These are phyloP conservation scores for Coregonus suidteri DNA, from an alignment of 2,797 vertebrate genomes.

Conservation along the genomic window DNA sequence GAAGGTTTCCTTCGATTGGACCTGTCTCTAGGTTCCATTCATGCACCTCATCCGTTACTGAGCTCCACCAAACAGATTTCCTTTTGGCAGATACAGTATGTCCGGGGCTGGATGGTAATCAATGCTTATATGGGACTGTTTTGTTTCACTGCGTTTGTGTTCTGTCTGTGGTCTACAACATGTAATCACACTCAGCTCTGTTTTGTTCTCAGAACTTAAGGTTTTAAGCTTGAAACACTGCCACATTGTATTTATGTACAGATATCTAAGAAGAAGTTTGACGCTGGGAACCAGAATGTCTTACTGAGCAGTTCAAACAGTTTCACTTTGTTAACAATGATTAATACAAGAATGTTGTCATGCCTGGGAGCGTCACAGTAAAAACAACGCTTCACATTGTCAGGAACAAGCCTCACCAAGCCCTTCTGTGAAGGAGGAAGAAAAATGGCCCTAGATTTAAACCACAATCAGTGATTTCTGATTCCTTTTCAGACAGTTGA, in stretches of 20 bases:
- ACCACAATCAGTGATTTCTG: constrained; percentile 42
- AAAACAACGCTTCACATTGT: constrained; percentile 10
- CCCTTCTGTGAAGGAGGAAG: constrained; percentile 30
- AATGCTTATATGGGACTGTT: constrained; percentile 27
- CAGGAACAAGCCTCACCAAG: constrained; percentile 44
- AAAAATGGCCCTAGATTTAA: constrained; percentile 44
- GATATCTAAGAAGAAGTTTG: neutral
- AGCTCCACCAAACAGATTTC: constrained; percentile 10
- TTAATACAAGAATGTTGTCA: neutral
- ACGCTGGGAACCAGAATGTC: too few species aligned
- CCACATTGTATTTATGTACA: constrained; percentile 37
- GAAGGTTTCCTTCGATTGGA: constrained; percentile 26
- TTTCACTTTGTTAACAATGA: neutral
- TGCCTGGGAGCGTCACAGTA: neutral
- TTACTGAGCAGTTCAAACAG: too few species aligned
- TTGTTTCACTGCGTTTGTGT: constrained; percentile 31
- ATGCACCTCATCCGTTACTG: constrained; percentile 9
- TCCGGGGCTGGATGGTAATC: neutral
- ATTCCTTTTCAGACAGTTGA: constrained; percentile 25
- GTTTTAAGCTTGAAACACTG: constrained; percentile 14
- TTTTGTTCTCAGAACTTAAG: constrained; percentile 1
- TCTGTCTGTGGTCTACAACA: constrained; percentile 5
- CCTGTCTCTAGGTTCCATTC: constrained; percentile 7
- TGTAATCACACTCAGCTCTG: constrained; percentile 5
- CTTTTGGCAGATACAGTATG: neutral